These are phyloP conservation scores for Smutsia gigantea DNA, from an alignment of 2,797 vertebrate genomes.

Conservation along the genomic window DNA sequence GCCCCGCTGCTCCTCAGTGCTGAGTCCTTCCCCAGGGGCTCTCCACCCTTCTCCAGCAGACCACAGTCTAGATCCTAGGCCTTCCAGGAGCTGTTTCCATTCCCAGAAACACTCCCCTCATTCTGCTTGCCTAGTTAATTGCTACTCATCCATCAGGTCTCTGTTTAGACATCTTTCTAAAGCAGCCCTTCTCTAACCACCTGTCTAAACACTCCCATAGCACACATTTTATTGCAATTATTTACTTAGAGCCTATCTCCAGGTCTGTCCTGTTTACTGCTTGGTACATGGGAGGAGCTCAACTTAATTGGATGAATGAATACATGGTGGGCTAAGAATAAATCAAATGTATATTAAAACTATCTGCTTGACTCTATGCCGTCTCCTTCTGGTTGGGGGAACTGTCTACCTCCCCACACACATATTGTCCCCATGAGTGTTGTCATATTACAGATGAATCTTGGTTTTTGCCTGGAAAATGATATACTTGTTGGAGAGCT, in stretches of 20 bases:
- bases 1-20: background rate
- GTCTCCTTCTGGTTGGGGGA: background rate
- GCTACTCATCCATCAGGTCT: background rate
- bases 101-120: background rate
- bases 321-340: background rate
- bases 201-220: background rate
- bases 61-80: background rate
- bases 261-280: background rate
- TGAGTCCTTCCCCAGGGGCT: background rate
- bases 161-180: background rate
- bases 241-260: background rate
- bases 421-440: background rate
- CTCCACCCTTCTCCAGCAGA: background rate
- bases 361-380: background rate
- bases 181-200: background rate
- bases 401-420: background rate
- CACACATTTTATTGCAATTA: background rate
- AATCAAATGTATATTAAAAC: background rate
- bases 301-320: background rate
- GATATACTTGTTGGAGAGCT: background rate
- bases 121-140: background rate
- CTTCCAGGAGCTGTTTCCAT: background rate
- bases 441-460: background rate
- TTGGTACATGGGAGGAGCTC: background rate
- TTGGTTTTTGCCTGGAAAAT: conserved; percentile 9